Conservation (phyloP, 2,888 invertebrate species). For the Petrolisthes manimaculis region DNA sequence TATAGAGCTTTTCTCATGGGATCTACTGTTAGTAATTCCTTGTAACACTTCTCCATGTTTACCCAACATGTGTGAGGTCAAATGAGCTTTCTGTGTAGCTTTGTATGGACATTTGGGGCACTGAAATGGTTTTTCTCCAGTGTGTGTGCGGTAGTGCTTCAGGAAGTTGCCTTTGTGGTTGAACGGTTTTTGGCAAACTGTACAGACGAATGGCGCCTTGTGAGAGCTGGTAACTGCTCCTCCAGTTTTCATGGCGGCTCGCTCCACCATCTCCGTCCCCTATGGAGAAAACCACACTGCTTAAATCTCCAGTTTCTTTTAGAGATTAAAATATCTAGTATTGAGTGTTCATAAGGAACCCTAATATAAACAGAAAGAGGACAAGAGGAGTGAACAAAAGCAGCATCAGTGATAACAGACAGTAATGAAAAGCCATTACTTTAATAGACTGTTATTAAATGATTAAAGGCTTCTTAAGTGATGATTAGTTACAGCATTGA, state of each 20-base stretch:
- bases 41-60: constrained; percentile 31
- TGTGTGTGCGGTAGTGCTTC: constrained; percentile 63
- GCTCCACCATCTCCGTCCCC: constrained; percentile 40
- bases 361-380: too few species aligned
- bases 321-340: too few species aligned
- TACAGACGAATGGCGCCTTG: constrained; percentile 45
- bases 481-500: too few species aligned
- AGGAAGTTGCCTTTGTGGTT: constrained; percentile 58
- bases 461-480: too few species aligned
- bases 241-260: constrained; percentile 39
- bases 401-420: too few species aligned
- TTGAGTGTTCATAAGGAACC: too few species aligned
- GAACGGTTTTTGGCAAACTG: constrained; percentile 47
- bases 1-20: background rate
- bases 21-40: background rate
- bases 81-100: constrained; percentile 59
- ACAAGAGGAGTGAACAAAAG: too few species aligned
- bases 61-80: constrained; percentile 57
- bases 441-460: too few species aligned
- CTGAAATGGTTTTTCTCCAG: constrained; percentile 64
- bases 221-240: constrained; percentile 32
- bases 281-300: constrained; percentile 51
- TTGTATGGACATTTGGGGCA: constrained; percentile 62
- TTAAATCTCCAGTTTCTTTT: constrained; percentile 27
- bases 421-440: too few species aligned